A percentile compares a stretch with the other conserved stretches of the same genome.
These are phyloP conservation scores for Stigmatopora nigra DNA, from an alignment of 2,113 vertebrate species.

Conservation along the genomic window DNA sequence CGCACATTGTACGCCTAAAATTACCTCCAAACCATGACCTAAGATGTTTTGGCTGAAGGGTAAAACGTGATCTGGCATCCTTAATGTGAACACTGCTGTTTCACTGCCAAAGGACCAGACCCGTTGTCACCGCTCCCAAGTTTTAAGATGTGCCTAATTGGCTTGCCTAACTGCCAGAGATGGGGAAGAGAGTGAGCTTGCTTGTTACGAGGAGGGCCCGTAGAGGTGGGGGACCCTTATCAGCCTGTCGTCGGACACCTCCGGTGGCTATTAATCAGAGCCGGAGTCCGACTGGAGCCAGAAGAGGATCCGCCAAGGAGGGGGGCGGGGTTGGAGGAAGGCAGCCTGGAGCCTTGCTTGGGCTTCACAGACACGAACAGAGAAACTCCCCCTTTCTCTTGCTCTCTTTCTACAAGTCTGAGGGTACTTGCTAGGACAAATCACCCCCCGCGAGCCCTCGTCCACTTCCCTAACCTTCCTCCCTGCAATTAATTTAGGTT, in stretches of 20 bases:
- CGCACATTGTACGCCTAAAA: neutral
- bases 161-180: conserved; percentile 54
- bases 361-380: conserved; percentile 64
- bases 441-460: conserved; percentile 40
- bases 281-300: conserved; percentile 83
- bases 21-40: conserved; percentile 37
- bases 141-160: conserved; percentile 66
- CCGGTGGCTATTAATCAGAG: conserved; percentile 87
- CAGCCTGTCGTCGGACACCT: conserved; percentile 84
- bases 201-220: conserved; percentile 52
- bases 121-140: conserved; percentile 54
- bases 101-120: conserved; percentile 49
- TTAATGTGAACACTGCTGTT: conserved; percentile 38
- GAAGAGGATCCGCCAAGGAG: conserved; percentile 64
- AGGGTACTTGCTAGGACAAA: conserved; percentile 30
- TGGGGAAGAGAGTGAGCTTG: conserved; percentile 40
- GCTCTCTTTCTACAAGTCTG: conserved; percentile 46
- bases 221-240: conserved; percentile 69
- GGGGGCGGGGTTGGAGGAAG: conserved; percentile 60
- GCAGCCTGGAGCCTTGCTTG: conserved; percentile 48
- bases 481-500: conserved; percentile 82
- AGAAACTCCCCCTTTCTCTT: conserved; percentile 70
- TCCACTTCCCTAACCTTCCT: conserved; percentile 68
- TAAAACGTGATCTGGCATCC: conserved; percentile 37
- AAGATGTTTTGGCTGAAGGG: conserved; percentile 31